phyloP scores from a whole-genome alignment of 23 tunicate genomes.

The Botrylloides violaceus region DNA sequence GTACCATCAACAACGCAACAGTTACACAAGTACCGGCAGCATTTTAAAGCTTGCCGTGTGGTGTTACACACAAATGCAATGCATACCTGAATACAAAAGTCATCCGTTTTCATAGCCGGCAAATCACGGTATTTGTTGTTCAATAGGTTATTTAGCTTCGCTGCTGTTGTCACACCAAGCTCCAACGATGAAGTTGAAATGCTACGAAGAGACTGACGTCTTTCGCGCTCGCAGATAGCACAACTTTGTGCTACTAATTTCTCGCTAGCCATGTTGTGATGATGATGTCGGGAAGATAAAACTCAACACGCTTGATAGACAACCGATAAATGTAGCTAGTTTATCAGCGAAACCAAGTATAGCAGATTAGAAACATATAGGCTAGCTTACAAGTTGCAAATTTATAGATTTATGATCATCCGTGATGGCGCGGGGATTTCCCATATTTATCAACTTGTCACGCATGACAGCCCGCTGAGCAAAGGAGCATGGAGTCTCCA shows the following conservation, averaged over 20 bases:
- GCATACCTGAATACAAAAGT: constrained; percentile 17
- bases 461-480: too few species aligned
- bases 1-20: too few species aligned
- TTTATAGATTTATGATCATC: too few species aligned
- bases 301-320: not conserved
- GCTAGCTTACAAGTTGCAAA: too few species aligned
- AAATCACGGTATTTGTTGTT: constrained; percentile 16
- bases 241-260: constrained; percentile 5
- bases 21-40: too few species aligned
- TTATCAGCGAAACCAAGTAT: too few species aligned
- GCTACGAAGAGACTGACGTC: not conserved
- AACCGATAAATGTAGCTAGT: not conserved
- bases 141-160: not conserved
- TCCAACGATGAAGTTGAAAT: not conserved
- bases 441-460: too few species aligned
- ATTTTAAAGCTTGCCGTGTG: too few species aligned
- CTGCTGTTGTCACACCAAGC: not conserved
- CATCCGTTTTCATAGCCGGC: constrained; percentile 11
- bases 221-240: constrained; percentile 21
- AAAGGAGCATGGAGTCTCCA: too few species aligned
- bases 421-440: too few species aligned
- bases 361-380: too few species aligned
- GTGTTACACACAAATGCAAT: too few species aligned
- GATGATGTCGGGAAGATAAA: not conserved
- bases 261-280: not conserved